Percentiles rank a stretch among this genome's conserved stretches.
Evolutionary conservation across 2,113 vertebrate genomes (phyloP).

Genomic region (Vombatus ursinus): DNA sequence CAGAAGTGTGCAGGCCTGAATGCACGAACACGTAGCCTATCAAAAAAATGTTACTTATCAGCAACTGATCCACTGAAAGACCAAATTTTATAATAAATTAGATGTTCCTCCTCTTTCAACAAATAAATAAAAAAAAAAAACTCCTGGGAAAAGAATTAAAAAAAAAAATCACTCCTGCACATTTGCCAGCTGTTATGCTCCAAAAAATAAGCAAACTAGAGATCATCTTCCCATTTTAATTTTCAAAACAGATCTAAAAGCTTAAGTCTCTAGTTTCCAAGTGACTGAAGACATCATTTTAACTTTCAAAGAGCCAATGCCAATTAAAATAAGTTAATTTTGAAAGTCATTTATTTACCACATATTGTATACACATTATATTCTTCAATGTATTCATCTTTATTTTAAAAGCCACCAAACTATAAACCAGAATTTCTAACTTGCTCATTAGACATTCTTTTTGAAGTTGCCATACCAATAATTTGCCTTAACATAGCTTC

Average conservation of each 20-base stretch:
- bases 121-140: constrained; percentile 31
- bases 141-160: constrained; percentile 33
- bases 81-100: constrained; percentile 33
- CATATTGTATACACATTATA: not conserved
- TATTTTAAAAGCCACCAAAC: constrained; percentile 55
- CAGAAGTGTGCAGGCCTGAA: not conserved
- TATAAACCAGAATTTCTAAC: constrained; percentile 16
- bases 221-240: constrained; percentile 43
- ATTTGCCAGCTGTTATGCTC: constrained; percentile 45
- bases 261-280: constrained; percentile 20
- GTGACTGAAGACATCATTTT: constrained; percentile 43
- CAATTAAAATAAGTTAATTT: constrained; percentile 41
- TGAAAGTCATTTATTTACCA: constrained; percentile 15
- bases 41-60: constrained; percentile 31
- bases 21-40: not conserved
- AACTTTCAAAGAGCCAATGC: not conserved
- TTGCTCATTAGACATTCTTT: constrained; percentile 29
- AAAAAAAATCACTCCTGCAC: constrained; percentile 16
- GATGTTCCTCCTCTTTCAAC: constrained; percentile 22
- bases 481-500: constrained; percentile 5
- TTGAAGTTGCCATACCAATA: not conserved
- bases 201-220: not conserved
- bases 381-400: constrained; percentile 8
- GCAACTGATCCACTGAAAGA: not conserved
- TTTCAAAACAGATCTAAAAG: constrained; percentile 56